Evolutionary conservation across 2,113 vertebrate species (phyloP).

Genomic region (Brienomyrus longianalis): DNA sequence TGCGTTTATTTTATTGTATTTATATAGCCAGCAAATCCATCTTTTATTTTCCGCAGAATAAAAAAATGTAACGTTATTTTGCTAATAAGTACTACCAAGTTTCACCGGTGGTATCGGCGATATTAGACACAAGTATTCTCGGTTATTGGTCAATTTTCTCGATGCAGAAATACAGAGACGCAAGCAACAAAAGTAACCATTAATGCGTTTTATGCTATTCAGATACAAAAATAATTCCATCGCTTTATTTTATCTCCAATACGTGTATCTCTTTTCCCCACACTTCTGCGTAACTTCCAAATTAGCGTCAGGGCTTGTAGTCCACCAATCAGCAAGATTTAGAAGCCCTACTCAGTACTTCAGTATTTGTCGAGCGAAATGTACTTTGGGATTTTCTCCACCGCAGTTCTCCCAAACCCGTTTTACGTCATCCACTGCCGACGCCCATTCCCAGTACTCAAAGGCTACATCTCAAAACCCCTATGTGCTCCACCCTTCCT

Average conservation of each 20-base stretch:
- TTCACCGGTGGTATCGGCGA: not conserved
- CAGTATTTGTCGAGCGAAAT: too few species aligned
- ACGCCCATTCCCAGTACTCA: too few species aligned
- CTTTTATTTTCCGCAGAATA: not conserved
- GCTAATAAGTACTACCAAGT: not conserved
- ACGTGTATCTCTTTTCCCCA: too few species aligned
- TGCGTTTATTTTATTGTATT: too few species aligned
- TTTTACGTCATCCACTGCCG: not conserved
- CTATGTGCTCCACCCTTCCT: not conserved
- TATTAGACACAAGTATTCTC: not conserved
- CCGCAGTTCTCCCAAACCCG: not conserved
- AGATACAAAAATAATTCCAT: not conserved
- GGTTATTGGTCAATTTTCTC: not conserved
- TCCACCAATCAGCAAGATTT: too few species aligned
- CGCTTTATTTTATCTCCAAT: too few species aligned
- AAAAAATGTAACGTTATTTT: not conserved
- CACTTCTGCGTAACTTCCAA: too few species aligned
- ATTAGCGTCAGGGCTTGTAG: too few species aligned
- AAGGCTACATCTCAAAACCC: not conserved
- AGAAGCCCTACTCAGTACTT: too few species aligned
- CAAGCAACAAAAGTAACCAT: not conserved
- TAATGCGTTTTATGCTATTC: not conserved
- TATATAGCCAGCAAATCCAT: too few species aligned
- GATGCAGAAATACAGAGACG: not conserved
- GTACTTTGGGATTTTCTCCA: not conserved